These are phyloP conservation scores for Mystacides longicornis DNA, from an alignment of 2,888 invertebrate species.

Conservation along the genomic window DNA sequence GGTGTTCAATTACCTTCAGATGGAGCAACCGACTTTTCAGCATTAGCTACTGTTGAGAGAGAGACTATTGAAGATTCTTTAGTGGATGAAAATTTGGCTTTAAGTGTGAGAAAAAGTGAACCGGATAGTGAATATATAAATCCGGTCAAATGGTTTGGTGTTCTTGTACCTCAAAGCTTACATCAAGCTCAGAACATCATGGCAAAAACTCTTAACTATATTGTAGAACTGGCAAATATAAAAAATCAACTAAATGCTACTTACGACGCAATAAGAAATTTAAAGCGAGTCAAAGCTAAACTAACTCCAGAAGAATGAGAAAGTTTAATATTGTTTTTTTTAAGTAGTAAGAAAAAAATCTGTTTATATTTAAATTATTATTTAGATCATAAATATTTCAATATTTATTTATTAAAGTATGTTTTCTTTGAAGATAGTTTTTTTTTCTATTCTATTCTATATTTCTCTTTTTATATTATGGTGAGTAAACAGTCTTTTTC, in stretches of 20 bases:
- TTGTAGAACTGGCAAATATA: slow-evolving; percentile 62
- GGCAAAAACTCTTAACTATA: slow-evolving; percentile 58
- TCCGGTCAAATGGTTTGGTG: slow-evolving; percentile 82
- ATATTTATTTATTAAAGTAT: no score
- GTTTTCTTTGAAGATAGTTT: no score
- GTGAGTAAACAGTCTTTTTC: no score
- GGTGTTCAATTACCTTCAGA: slow-evolving; percentile 64
- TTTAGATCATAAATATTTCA: no score
- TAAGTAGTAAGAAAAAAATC: no score
- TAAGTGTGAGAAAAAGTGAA: slow-evolving; percentile 35
- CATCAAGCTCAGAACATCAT: slow-evolving; percentile 68
- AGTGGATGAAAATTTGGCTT: slow-evolving; percentile 29
- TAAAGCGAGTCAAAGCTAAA: slow-evolving; percentile 16
- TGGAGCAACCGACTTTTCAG: slow-evolving; percentile 43
- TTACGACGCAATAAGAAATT: slow-evolving; percentile 15
- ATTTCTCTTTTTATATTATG: no score
- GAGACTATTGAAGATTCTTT: slow-evolving; percentile 38
- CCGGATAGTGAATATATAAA: slow-evolving; percentile 43
- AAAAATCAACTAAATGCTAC: slow-evolving; percentile 49
- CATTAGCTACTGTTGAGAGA: slow-evolving; percentile 35
- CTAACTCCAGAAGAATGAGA: slow-evolving; percentile 21
- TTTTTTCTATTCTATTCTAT: no score
- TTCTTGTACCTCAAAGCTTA: slow-evolving; percentile 73
- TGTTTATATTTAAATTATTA: no score
- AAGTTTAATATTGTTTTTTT: not conserved